Conservation (phyloP, 2,113 vertebrate species). For the Paralichthys olivaceus region DNA sequence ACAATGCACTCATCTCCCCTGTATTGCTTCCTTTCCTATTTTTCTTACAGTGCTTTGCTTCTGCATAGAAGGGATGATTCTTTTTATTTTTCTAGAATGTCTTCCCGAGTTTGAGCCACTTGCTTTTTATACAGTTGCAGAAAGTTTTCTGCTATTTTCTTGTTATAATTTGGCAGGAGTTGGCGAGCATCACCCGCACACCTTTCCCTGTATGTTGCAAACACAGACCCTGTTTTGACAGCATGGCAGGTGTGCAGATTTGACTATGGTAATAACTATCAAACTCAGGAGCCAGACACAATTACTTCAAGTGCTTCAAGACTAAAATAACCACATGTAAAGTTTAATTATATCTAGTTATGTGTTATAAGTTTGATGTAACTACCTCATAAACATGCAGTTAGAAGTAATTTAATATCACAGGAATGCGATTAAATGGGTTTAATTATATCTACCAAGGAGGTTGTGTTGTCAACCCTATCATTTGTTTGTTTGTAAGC, state of each 20-base stretch:
- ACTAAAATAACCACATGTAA: not conserved
- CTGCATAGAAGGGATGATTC: slow-evolving; percentile 40
- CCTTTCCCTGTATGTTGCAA: slow-evolving; percentile 21
- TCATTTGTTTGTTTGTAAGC: too few relatives aligned
- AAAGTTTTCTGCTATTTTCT: slow-evolving; percentile 41
- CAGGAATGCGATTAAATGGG: too few relatives aligned
- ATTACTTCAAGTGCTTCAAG: not conserved
- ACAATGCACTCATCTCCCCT: slow-evolving; percentile 39
- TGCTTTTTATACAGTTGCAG: slow-evolving; percentile 43
- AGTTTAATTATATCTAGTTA: not conserved
- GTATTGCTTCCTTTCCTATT: slow-evolving; percentile 20
- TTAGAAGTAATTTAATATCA: not conserved
- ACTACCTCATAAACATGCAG: not conserved
- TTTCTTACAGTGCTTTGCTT: slow-evolving; percentile 43
- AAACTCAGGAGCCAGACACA: not conserved
- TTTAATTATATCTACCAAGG: too few relatives aligned
- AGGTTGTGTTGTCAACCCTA: too few relatives aligned
- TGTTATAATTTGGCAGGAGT: slow-evolving; percentile 31
- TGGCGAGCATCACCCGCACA: slow-evolving; percentile 28
- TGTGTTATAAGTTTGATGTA: not conserved
- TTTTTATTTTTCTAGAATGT: slow-evolving; percentile 21
- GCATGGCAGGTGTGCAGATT: slow-evolving; percentile 36
- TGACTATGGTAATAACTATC: slow-evolving; percentile 24
- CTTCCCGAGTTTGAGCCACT: slow-evolving; percentile 34
- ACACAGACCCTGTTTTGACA: slow-evolving; percentile 44